Base-by-base conservation (phyloP, 2,888 invertebrate species). In the Patella depressa region DNA sequence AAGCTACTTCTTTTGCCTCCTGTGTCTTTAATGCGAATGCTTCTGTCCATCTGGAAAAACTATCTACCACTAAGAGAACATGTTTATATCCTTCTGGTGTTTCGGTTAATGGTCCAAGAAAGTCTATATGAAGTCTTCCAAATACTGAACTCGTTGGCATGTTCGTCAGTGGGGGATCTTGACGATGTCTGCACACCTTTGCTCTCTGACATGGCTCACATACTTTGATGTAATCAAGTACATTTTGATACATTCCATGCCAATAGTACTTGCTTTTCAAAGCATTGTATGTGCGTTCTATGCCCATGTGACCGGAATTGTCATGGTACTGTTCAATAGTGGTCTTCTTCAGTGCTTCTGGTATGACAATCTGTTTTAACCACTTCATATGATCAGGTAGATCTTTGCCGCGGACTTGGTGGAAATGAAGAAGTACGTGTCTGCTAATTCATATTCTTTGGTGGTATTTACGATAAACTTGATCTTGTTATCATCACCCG, bases 51-150 rank as follows among this genome's bases (percentile, higher is more conserved):
- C 75, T 74, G 5, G 79, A 73, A 55, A 78, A 82, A 19, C 77
- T 78, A 19, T 84, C 81, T 15, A 82, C 81, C 34, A 81, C 71
- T n/a, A 82, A 73, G 9, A 83, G 72, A 15, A 81, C 78, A 69
- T 82, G 92, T 94, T 96, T 89, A 96, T 96, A 92, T 95, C 96
- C 81, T 34, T 82, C 75, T 59, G 55, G 53, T 7, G 76, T 75
- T 70, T 69, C 73, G 29, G 82, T 74, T 19, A 84, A 59, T 3
- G 82, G 80, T 14, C 82, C 82, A 5, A 83, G 24, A 59, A 84
- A 78, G 53, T 84, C 82, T 71, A 82, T 80, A 71, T 83, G 82
- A n/a, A 76, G 59, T 14, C 80, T 57, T 17, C 9, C 53, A 65
- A 29, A 55, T 24, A 17, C 17, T 69, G 29, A 65, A 24, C 17